A percentile compares a stretch with the other conserved stretches of the same genome.
phyloP scores from a whole-genome alignment of 2,113 vertebrate species.

The Equus przewalskii region DNA sequence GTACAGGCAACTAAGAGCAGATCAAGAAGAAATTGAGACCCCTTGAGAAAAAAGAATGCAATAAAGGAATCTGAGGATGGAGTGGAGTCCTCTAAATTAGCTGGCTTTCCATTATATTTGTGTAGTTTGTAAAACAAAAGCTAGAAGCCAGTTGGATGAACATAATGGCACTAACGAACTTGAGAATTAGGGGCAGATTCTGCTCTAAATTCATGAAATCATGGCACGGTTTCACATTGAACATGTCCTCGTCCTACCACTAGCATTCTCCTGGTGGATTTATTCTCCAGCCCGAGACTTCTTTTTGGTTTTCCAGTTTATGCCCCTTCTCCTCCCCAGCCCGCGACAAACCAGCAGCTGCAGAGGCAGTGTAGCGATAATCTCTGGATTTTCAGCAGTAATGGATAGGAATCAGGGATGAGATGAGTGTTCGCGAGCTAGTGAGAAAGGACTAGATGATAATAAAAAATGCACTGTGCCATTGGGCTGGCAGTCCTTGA shows the following conservation, averaged over 20 bases:
- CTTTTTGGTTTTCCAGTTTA: constrained; percentile 14
- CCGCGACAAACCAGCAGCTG: background rate
- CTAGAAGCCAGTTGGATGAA: background rate
- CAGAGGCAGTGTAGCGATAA: background rate
- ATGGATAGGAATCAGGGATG: background rate
- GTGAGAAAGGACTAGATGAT: background rate
- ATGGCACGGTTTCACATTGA: background rate
- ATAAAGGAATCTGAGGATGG: background rate
- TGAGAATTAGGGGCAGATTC: constrained; percentile 13
- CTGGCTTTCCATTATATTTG: background rate
- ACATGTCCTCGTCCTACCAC: background rate
- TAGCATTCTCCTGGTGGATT: background rate
- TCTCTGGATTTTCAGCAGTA: background rate
- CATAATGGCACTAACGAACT: background rate
- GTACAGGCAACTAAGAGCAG: background rate
- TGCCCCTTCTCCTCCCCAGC: background rate
- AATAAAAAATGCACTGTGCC: background rate
- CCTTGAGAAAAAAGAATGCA: background rate
- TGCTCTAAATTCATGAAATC: constrained; percentile 32
- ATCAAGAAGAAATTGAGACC: background rate
- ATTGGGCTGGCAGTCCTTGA: background rate
- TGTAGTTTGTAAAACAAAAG: constrained; percentile 50
- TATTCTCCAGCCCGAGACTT: background rate
- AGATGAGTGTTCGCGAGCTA: background rate
- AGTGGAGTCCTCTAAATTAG: background rate